Percentiles rank a stretch among this genome's conserved stretches.
phyloP scores from a whole-genome alignment of 2,888 invertebrate species.

The Miltochrista miniata region DNA sequence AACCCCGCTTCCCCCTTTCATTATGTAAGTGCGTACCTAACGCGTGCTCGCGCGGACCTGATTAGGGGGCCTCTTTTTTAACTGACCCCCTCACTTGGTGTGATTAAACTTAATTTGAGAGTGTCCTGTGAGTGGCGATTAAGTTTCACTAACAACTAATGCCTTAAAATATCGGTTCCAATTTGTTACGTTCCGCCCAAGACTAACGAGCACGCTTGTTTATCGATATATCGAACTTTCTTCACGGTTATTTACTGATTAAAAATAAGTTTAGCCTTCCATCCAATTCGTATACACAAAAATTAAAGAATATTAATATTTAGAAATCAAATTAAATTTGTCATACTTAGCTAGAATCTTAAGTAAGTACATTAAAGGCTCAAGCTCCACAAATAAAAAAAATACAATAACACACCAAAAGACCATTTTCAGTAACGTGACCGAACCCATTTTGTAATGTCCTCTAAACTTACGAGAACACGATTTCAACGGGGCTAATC shows the following conservation, averaged over 20 bases:
- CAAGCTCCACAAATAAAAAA: too few relatives aligned
- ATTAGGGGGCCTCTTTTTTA: constrained; percentile 82
- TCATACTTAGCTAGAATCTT: too few relatives aligned
- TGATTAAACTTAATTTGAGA: constrained; percentile 81
- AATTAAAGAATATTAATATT: too few relatives aligned
- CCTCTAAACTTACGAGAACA: constrained; percentile 52
- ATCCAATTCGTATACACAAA: too few relatives aligned
- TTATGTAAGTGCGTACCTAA: constrained; percentile 83
- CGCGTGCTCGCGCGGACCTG: constrained; percentile 82
- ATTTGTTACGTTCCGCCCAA: constrained; percentile 38
- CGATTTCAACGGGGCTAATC: constrained; percentile 66
- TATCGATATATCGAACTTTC: constrained; percentile 21
- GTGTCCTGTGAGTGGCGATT: constrained; percentile 65
- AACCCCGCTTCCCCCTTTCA: constrained; percentile 78
- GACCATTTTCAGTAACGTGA: constrained; percentile 40
- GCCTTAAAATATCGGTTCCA: constrained; percentile 40
- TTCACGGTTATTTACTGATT: constrained; percentile 14
- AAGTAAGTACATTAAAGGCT: too few relatives aligned
- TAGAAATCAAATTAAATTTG: too few relatives aligned
- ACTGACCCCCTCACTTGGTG: constrained; percentile 80
- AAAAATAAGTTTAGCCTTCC: constrained; percentile 11
- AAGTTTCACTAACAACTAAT: constrained; percentile 56
- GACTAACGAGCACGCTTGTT: constrained; percentile 21
- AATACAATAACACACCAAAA: too few relatives aligned
- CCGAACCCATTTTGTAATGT: constrained; percentile 42